phyloP scores from a whole-genome alignment of 2,113 vertebrate species.

The Oenanthe melanoleuca region DNA sequence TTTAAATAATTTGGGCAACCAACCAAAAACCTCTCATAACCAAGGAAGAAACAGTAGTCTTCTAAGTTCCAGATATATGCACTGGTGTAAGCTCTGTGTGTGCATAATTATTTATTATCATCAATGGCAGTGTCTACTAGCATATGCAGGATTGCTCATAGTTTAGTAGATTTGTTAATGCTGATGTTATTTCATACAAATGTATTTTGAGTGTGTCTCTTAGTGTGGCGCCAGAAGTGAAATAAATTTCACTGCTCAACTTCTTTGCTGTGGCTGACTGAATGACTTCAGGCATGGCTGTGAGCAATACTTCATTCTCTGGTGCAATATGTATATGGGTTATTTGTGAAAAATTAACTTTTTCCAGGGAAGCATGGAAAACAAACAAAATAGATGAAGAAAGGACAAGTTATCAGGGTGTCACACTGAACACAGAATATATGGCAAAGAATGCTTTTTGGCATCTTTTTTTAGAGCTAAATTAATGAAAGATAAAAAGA shows the following conservation, averaged over 20 bases:
- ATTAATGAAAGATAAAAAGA: background rate
- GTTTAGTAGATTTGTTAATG: background rate
- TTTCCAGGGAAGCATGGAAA: background rate
- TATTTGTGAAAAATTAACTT: background rate
- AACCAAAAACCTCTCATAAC: background rate
- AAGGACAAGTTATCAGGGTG: background rate
- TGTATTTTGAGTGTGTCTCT: background rate
- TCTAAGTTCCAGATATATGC: background rate
- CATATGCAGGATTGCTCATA: background rate
- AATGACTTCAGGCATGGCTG: slow-evolving; percentile 40
- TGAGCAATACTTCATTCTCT: slow-evolving; percentile 9
- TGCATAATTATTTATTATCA: background rate
- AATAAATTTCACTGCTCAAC: slow-evolving; percentile 39
- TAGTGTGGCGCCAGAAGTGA: background rate
- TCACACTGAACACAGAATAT: background rate
- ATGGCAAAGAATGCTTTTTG: background rate
- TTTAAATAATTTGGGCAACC: background rate
- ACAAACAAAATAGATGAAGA: background rate
- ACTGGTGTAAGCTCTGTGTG: background rate
- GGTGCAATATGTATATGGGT: background rate
- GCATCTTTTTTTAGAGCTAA: background rate
- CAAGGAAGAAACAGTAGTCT: background rate
- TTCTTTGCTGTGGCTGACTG: slow-evolving; percentile 47
- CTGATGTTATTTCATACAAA: slow-evolving; percentile 32
- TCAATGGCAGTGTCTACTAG: background rate